A percentile compares a stretch with the other conserved stretches of the same genome.
phyloP scores from a whole-genome alignment of 2,113 vertebrate genomes.

The Lampris megalopsis region DNA sequence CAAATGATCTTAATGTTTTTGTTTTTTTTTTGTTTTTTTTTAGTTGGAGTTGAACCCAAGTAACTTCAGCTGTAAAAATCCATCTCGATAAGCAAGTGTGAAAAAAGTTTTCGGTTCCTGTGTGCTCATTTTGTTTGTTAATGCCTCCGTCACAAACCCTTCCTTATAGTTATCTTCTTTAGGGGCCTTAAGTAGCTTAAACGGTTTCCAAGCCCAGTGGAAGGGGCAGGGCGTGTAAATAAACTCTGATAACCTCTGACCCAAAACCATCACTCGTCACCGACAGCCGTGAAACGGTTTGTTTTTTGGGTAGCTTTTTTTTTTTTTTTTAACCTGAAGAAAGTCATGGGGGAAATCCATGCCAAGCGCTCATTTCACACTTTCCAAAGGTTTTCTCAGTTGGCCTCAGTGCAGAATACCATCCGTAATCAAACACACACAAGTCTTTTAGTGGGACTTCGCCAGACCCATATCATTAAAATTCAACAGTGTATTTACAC shows the following conservation, averaged over 20 bases:
- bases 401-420: no score
- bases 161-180: slow-evolving; percentile 10
- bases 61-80: not conserved
- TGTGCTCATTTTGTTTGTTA: not conserved
- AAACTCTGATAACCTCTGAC: slow-evolving; percentile 33
- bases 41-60: not conserved
- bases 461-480: no score
- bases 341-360: no score
- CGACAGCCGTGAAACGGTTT: not conserved
- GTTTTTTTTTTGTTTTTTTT: no score
- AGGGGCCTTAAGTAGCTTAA: slow-evolving; percentile 12
- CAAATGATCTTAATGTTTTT: not conserved
- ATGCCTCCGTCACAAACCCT: not conserved
- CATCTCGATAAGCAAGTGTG: no score
- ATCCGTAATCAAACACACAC: no score
- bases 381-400: no score
- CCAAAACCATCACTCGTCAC: not conserved
- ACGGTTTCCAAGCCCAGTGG: not conserved
- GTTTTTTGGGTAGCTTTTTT: no score
- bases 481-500: no score
- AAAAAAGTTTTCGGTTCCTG: not conserved
- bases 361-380: no score
- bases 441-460: no score
- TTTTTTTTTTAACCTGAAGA: no score
- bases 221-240: not conserved